Base-by-base conservation (phyloP, 2,888 invertebrate species). In the Eugnorisma glareosa region DNA sequence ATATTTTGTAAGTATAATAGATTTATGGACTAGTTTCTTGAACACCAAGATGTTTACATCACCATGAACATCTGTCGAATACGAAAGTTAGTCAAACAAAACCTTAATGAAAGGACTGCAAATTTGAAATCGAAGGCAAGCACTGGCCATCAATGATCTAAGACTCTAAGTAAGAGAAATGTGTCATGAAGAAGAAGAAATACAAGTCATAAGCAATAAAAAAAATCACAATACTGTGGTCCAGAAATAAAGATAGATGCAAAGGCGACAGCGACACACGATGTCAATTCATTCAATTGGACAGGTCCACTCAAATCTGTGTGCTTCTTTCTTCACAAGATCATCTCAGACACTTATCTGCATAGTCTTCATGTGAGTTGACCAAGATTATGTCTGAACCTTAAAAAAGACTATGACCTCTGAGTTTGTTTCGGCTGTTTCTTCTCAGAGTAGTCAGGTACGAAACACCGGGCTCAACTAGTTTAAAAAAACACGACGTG, bases 1-100 rank as follows among this genome's bases (percentile, higher is more conserved):
- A 71, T 59, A 24, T 66, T 66, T 81, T 35, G 35, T 59, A 35
- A 48, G 54, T 11, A 45, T 28, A 10, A 2, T n/a, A 73, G n/a
- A 67, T 81, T 73, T 51, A 15, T 72, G 15, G 40, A 43, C 0
- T 11, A 24, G 24, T 51, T 57, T 61, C 31, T 61, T 31, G 13
- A 69, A 4, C 5, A 45, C 0, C 2, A 35, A 6, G 40, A 43
- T 43, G 1, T 35, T 43, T 43, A 8, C n/a, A n/a, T n/a, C n/a
- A n/a, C n/a, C n/a, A n/a, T n/a, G n/a, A 35, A 63, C n/a, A 67
- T 21, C 24, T 24, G 18, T 1, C 18, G 2, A 8, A 7, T 7
- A 48, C 2, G 13, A n/a, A 61, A 37, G 18, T n/a, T n/a, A 15
- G 28, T 28, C 1, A 28, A 57, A 21, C 28, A n/a, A 13, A 54